These are phyloP conservation scores for Artemisiospiza belli DNA, from an alignment of 2,113 vertebrate species.

Conservation along the genomic window DNA sequence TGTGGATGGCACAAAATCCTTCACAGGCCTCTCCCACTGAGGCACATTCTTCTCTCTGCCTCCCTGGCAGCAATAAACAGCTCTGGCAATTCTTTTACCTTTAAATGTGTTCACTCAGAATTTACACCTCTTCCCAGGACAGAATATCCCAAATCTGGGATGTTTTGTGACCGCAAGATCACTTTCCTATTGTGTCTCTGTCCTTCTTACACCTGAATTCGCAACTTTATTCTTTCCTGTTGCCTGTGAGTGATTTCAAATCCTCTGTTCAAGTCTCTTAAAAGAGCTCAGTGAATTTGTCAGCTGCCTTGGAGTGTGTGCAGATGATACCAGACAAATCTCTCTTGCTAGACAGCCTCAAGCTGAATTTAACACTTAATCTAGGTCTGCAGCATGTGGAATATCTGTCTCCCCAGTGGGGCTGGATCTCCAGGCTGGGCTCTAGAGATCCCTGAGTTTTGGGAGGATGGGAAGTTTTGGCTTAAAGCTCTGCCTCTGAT, in stretches of 20 bases:
- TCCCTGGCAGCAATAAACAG: not conserved
- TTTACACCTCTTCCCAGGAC: not conserved
- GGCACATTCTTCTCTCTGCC: not conserved
- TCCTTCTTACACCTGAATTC: not conserved
- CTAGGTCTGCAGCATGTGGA: not conserved
- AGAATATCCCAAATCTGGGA: not conserved
- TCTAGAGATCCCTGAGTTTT: not conserved
- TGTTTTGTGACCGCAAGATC: not conserved
- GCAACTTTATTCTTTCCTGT: not conserved
- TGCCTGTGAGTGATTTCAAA: not conserved
- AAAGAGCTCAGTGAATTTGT: not conserved
- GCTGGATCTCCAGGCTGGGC: not conserved
- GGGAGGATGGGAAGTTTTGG: not conserved
- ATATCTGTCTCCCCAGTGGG: not conserved
- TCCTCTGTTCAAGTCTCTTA: not conserved
- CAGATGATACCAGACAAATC: not conserved
- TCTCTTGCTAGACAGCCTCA: not conserved
- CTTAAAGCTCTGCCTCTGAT: not conserved
- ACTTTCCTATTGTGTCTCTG: not conserved
- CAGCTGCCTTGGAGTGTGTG: not conserved
- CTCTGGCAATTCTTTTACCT: too few relatives aligned
- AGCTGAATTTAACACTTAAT: not conserved
- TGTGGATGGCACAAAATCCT: not conserved
- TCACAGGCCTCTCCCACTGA: not conserved
- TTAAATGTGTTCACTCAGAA: not conserved